Base-by-base conservation (phyloP, 2,113 vertebrate genomes). In the Pedionomus torquatus region DNA sequence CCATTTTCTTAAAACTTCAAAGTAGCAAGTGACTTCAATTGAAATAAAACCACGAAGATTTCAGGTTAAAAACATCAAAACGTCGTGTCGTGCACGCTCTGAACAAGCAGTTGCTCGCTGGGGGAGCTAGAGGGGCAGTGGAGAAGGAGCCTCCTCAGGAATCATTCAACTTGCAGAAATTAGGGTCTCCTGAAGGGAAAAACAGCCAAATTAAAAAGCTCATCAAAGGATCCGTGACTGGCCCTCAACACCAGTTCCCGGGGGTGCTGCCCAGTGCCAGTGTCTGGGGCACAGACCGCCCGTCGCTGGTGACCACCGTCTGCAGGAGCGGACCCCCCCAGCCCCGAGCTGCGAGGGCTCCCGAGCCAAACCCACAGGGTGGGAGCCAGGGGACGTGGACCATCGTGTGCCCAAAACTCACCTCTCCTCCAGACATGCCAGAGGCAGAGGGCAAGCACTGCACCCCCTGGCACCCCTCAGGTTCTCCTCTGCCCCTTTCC, bases 31-130 rank as follows among this genome's bases (percentile, higher is more conserved):
- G 6, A 79, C 44, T 80, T 91, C 37, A 54, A 63, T 0, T 71
- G 60, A 77, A 91, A 80, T 57, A 83, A 91, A 74, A 96, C 41
- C 35, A 35, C 5, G 30, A 93, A 70, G 16, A 80, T 89, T 93
- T 89, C 65, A 49, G 44, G 31, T 66, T 58, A 52, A 94, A 96
- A 84, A 48, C 20, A n/a, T 84, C 28, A 89, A 86, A 97, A 77
- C 44, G 28, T 37, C 46, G 30, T 54, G 46, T 54, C 26, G 9
- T n/a, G 49, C 26, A 63, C 19, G 31, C 83, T 61, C 20, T 70
- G 68, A 77, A 74, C 60, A 81, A 77, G 35, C 26, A 69, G 12
- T 43, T 81, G 30, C n/a, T 11, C 61, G 41, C 41, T 89, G 91
- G 52, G 52, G 15, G 60, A 78, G 31, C 55, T 64, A 68, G 37